Evolutionary conservation across 2,113 vertebrate genomes (phyloP).

Genomic region (Triplophysa tibetana): DNA sequence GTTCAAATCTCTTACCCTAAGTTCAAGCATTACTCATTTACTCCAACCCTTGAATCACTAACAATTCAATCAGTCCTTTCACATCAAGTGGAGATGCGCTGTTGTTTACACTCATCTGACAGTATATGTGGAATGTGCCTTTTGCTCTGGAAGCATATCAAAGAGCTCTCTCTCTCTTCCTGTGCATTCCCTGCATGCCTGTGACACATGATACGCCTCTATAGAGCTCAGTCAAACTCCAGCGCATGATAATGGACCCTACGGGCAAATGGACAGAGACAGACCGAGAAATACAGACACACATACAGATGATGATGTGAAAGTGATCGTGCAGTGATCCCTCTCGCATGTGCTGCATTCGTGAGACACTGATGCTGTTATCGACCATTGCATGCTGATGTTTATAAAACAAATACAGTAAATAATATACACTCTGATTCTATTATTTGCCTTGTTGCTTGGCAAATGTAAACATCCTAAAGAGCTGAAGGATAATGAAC

Average conservation of each 20-base stretch:
- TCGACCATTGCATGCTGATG: neutral
- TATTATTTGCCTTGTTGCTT: neutral
- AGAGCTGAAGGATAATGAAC: neutral
- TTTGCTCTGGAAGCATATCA: slow-evolving; percentile 34
- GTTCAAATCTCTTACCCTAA: too few species aligned
- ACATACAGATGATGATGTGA: neutral
- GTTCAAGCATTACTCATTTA: too few species aligned
- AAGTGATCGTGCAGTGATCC: neutral
- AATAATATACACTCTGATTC: neutral
- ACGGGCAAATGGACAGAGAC: slow-evolving; percentile 18
- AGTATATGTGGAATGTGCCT: slow-evolving; percentile 2
- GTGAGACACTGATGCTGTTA: neutral
- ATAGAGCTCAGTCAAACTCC: slow-evolving; percentile 3
- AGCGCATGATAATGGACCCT: slow-evolving; percentile 4
- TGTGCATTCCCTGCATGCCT: slow-evolving; percentile 27
- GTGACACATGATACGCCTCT: slow-evolving; percentile 41
- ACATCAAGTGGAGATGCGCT: neutral
- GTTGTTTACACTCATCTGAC: slow-evolving; percentile 6
- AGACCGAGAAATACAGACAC: neutral
- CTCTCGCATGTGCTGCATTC: neutral
- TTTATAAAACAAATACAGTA: neutral
- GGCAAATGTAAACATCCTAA: neutral
- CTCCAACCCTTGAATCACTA: too few species aligned
- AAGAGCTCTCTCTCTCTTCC: neutral
- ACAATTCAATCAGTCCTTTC: neutral